A percentile compares a stretch with the other conserved stretches of the same genome.
Conservation (phyloP, 1,140 invertebrate species). For the Schlechtendalia chinensis region DNA sequence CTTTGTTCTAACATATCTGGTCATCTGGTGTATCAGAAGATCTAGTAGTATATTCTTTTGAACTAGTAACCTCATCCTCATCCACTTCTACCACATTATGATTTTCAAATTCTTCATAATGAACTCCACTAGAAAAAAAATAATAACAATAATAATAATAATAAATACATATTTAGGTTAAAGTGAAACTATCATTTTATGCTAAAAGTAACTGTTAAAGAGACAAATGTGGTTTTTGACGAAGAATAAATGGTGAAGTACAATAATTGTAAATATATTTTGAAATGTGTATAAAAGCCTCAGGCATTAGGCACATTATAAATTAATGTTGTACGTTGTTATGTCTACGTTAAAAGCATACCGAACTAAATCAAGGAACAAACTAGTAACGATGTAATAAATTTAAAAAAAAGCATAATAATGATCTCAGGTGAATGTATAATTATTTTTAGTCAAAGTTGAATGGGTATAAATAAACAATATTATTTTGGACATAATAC, state of each 20-base stretch:
- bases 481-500: slow-evolving; percentile 1
- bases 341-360: slow-evolving; percentile 14
- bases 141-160: slow-evolving; percentile 23
- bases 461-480: slow-evolving; percentile 20
- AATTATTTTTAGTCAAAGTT: slow-evolving; percentile 5
- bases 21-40: not conserved
- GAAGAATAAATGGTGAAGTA: not conserved
- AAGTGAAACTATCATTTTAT: not conserved
- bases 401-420: not conserved
- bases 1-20: slow-evolving; percentile 9
- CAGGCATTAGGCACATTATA: not conserved
- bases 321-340: not conserved
- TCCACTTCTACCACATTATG: slow-evolving; percentile 18
- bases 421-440: not conserved
- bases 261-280: not conserved
- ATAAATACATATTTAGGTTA: not conserved
- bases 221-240: not conserved
- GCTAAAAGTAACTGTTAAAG: not conserved
- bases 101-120: slow-evolving; percentile 41
- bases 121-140: slow-evolving; percentile 15
- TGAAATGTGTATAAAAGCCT: not conserved
- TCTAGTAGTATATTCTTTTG: not conserved
- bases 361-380: not conserved
- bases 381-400: slow-evolving; percentile 1
- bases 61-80: slow-evolving; percentile 10